A percentile compares a stretch with the other conserved stretches of the same genome.
These are phyloP conservation scores for Tolypeutes matacus DNA, from an alignment of 2,797 vertebrate species.

Conservation along the genomic window DNA sequence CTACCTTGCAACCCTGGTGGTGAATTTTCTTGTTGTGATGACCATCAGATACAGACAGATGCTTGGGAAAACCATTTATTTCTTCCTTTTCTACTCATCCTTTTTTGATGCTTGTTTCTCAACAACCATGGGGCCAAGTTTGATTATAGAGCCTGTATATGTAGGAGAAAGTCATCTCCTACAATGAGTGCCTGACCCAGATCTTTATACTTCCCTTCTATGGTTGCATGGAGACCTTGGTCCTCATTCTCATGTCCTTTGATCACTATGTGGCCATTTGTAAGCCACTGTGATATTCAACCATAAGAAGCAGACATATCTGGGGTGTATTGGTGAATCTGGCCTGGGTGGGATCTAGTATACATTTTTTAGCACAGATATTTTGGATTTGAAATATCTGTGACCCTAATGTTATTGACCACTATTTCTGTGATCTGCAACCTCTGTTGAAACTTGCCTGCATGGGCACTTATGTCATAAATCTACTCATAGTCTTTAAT, in stretches of 20 bases:
- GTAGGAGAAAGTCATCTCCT: slow-evolving; percentile 59
- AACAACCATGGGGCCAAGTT: neutral
- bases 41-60: neutral
- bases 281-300: neutral
- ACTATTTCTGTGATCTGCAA: too few species aligned
- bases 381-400: too few species aligned
- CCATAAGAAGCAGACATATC: neutral
- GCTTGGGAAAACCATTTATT: neutral
- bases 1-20: slow-evolving; percentile 42
- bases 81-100: slow-evolving; percentile 30
- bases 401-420: too few species aligned
- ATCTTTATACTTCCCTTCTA: slow-evolving; percentile 73
- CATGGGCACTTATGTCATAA: too few species aligned
- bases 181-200: slow-evolving; percentile 73
- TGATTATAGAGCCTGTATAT: slow-evolving; percentile 51
- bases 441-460: too few species aligned
- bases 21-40: slow-evolving; percentile 59
- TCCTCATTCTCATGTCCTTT: too few species aligned
- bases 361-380: too few species aligned
- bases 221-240: slow-evolving; percentile 69
- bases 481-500: too few species aligned
- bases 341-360: too few species aligned
- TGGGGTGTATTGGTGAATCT: neutral
- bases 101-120: slow-evolving; percentile 48
- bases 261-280: neutral